Base-by-base conservation (phyloP, 2,888 invertebrate species). In the Nemotelus nigrinus region DNA sequence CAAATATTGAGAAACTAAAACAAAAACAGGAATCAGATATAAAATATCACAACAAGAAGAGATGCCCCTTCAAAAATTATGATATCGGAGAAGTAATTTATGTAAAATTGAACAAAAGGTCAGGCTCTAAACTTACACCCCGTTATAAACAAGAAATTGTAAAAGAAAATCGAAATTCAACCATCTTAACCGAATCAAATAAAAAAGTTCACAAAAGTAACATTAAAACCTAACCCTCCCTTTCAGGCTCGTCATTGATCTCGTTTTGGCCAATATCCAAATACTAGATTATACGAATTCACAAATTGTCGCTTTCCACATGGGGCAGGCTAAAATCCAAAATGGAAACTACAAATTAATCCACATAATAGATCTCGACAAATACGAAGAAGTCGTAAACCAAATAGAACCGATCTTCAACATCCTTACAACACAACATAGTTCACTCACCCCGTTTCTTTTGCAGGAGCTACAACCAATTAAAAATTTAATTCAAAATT, bases 281-380 rank as follows among this genome's bases (percentile, higher is more conserved):
- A 58, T n/a, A 7, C 25, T 58, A 4, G 58, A 58, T 58, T 58
- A 58, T n/a, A 8, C 58, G 25, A 58, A 25, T 58, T 58, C 58
- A n/a, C 58, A 58, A 58, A n/a, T 58, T 58, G 25, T n/a, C 25
- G 25, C 58, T 58, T 58, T 8, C 25, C 58, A 67, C 8, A 45
- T 47, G 25, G 45, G 67, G 25, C 45, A 47, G 25, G 48, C 67
- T n/a, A 67, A 48, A 48, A 47, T 67, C 3, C 67, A 48, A 67
- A 48, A 47, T n/a, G 67, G 47, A 6, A 67, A 67, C 10, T 67
- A 47, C 41, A 67, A 67, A 67, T 5, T 67, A 6, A 67, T 67
- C 5, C 67, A 67, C 41, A 25, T 47, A 47, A 67, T 67, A 10
- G 47, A 47, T 6, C 4, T 67, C 47, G 48, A 67, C 67, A 7